Base-by-base conservation (phyloP, 2,888 invertebrate genomes). In the Synanthedon andrenaeformis region DNA sequence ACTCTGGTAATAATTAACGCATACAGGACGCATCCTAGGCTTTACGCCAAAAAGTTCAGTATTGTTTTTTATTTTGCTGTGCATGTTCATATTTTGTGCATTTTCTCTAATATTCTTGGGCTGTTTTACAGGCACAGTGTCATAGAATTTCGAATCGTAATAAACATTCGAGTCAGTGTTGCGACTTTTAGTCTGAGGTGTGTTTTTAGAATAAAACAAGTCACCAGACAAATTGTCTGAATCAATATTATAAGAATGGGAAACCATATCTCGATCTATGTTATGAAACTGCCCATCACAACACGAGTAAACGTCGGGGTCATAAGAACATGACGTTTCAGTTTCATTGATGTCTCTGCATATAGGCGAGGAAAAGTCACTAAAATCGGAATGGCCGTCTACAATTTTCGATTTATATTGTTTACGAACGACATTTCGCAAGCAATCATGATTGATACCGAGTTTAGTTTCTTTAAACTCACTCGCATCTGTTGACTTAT, bases 41-140 rank as follows among this genome's bases (percentile, higher is more conserved):
- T 66, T 76, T 17, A 59, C 56, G n/a, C 65, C 68, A 14, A 59
- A 53, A 41, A 64, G 62, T 58, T 71, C 73, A 1, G 71, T 68
- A 8, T 61, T 53, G 14, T 55, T 58, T 53, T 60, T 67, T 41
- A 54, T 53, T 49, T 69, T 17, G 3, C 10, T 13, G 6, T 12
- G 14, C 4, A 8, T 10, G n/a, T 49, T 17, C 11, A 14, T 12
- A 45, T 45, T 45, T 45, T 6, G n/a, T 14, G 45, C 5, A 45
- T 45, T 45, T 45, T 14, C 63, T 42, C 64, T 19, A 23, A 19
- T 17, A 60, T 52, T 68, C 71, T 53, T 60, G 62, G 69, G 73
- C 59, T 85, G 84, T 61, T 72, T 84, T 2, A 85, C 84, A 1
- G 85, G 85, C 17, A 79, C 59, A 14, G 83, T 58, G 58, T 86